Percentiles rank a stretch among this genome's conserved stretches.
Evolutionary conservation across 2,888 invertebrate species (phyloP).

Genomic region (Dysmachus trigonus): DNA sequence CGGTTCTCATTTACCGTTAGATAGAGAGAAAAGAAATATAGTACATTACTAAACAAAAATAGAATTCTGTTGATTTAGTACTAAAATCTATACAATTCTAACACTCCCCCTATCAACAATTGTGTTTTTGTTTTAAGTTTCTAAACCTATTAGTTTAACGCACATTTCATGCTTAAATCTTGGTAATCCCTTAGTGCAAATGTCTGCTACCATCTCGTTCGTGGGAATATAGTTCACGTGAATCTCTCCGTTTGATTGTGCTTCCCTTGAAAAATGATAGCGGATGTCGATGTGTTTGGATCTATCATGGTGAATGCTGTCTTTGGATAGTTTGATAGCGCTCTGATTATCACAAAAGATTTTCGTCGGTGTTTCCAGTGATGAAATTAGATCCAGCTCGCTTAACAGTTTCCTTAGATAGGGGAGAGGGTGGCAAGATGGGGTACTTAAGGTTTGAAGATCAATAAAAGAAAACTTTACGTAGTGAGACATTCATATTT

Average conservation of each 20-base stretch:
- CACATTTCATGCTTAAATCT: not conserved
- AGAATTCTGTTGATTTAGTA: no score
- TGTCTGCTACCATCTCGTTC: not conserved
- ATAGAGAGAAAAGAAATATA: no score
- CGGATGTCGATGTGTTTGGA: conserved; percentile 28
- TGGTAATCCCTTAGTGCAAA: not conserved
- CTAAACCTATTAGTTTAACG: not conserved
- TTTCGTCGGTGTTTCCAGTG: not conserved
- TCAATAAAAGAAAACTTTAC: no score
- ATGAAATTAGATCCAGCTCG: not conserved
- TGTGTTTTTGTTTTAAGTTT: not conserved
- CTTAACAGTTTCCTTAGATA: not conserved
- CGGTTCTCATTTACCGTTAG: no score
- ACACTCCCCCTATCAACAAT: not conserved
- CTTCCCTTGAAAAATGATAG: not conserved
- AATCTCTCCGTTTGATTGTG: not conserved
- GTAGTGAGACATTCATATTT: no score
- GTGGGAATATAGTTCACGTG: not conserved
- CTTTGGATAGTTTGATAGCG: not conserved
- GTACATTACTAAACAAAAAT: no score
- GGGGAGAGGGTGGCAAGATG: no score
- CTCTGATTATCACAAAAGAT: conserved; percentile 8
- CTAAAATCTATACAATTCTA: not conserved
- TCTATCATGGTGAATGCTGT: conserved; percentile 7
- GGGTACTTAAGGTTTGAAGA: no score